A percentile compares a stretch with the other conserved stretches of the same genome.
These are phyloP conservation scores for Panthera tigris DNA, from an alignment of 2,113 vertebrate genomes.

Conservation along the genomic window DNA sequence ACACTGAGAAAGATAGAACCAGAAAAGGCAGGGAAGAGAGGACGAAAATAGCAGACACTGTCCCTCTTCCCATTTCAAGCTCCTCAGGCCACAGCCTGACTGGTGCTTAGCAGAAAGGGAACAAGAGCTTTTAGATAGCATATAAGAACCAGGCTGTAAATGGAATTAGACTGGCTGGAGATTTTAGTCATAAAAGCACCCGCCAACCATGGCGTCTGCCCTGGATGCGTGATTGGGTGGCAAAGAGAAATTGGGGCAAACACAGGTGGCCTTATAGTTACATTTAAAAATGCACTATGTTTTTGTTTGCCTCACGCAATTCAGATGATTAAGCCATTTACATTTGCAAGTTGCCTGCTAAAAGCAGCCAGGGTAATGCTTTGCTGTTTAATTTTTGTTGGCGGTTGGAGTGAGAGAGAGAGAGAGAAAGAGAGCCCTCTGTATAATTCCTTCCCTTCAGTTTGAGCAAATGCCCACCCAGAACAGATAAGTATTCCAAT, in stretches of 20 bases:
- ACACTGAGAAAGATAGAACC: neutral
- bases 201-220: neutral
- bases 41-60: neutral
- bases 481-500: neutral
- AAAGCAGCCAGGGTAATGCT: neutral
- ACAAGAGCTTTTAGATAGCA: neutral
- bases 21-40: neutral
- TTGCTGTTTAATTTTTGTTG: neutral
- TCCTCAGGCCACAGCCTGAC: neutral
- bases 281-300: neutral
- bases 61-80: neutral
- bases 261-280: neutral
- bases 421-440: neutral
- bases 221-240: neutral
- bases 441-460: neutral
- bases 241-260: neutral
- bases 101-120: neutral
- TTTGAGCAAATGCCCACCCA: neutral
- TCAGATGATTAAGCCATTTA: neutral
- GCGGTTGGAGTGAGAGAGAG: no score
- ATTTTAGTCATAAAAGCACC: neutral
- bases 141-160: neutral
- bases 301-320: neutral
- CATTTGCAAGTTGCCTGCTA: neutral
- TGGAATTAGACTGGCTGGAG: neutral